These are phyloP conservation scores for Nineta flava DNA, from an alignment of 2,888 invertebrate species.

Conservation along the genomic window DNA sequence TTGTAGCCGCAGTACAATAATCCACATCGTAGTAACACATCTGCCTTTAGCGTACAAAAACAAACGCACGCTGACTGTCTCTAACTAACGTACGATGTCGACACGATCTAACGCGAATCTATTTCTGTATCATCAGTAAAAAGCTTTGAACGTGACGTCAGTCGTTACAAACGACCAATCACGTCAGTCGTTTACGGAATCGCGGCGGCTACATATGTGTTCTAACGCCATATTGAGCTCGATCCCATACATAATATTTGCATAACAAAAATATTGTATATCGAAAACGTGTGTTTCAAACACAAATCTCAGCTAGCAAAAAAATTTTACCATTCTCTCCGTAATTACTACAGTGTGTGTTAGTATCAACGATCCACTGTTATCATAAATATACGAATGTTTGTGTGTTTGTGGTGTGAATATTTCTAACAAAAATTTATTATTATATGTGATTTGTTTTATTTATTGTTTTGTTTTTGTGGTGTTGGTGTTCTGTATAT, in stretches of 20 bases:
- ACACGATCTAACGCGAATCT: not conserved
- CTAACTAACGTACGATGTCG: not conserved
- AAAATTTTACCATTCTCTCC: no score
- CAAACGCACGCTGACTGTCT: not conserved
- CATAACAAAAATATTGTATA: not conserved
- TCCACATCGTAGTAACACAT: not conserved
- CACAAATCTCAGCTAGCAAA: no score
- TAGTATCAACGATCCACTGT: no score
- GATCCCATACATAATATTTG: not conserved
- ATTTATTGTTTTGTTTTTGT: no score
- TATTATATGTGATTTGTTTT: no score
- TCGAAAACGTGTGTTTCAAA: not conserved
- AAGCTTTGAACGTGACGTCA: conserved; percentile 4
- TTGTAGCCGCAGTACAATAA: not conserved
- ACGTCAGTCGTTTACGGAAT: conserved; percentile 4
- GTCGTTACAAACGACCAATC: conserved; percentile 4
- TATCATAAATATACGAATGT: no score
- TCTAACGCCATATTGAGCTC: conserved; percentile 4
- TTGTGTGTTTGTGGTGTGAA: no score
- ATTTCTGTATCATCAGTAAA: not conserved
- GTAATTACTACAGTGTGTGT: no score
- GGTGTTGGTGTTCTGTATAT: no score
- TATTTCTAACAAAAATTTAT: no score
- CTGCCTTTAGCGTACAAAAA: not conserved
- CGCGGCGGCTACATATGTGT: conserved; percentile 2